phyloP scores from a whole-genome alignment of 2,113 vertebrate species.

The Hypocryptadius cinnamomeus region DNA sequence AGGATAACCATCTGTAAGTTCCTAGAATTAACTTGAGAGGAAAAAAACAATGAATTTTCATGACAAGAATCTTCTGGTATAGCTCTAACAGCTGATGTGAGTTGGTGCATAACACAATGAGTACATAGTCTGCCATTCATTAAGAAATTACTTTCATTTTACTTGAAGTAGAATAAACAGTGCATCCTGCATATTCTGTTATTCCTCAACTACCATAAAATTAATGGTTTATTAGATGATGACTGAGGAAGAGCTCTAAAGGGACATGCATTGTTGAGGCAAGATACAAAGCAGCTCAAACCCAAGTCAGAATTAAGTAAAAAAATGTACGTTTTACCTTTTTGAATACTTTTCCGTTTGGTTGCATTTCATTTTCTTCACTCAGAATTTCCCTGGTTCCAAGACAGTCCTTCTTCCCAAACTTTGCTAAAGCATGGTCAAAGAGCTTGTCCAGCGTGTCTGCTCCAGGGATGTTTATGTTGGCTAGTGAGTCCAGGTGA shows the following conservation, averaged over 20 bases:
- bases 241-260: background rate
- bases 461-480: slow-evolving; percentile 83
- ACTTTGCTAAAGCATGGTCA: slow-evolving; percentile 79
- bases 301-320: background rate
- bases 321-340: slow-evolving; percentile 74
- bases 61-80: background rate
- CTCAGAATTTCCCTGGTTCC: slow-evolving; percentile 88
- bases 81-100: background rate
- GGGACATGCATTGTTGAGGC: background rate
- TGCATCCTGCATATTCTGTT: background rate
- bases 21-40: slow-evolving; percentile 85
- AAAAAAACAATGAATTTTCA: background rate
- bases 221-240: background rate
- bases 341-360: slow-evolving; percentile 94
- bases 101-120: background rate
- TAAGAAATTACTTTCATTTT: background rate
- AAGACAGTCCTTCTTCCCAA: slow-evolving; percentile 79
- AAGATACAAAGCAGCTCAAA: background rate
- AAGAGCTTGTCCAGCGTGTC: slow-evolving; percentile 95
- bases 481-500: slow-evolving; percentile 80
- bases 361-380: slow-evolving; percentile 90
- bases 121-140: background rate
- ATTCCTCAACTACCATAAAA: background rate
- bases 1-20: slow-evolving; percentile 87
- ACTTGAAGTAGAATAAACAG: background rate